Evolutionary conservation across 2,113 vertebrate species (phyloP).

Genomic region (Chiloscyllium plagiosum): DNA sequence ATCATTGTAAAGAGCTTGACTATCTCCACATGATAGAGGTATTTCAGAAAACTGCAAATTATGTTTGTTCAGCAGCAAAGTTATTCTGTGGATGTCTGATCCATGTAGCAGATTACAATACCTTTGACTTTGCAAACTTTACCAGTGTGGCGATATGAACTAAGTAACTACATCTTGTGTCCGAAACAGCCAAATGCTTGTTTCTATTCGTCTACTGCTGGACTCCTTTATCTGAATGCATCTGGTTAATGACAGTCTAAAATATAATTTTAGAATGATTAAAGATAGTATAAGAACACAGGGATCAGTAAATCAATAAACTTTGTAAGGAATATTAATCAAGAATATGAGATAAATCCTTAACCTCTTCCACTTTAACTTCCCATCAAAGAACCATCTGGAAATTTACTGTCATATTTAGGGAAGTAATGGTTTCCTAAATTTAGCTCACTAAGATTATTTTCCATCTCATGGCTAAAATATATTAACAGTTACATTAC

Average conservation of each 20-base stretch:
- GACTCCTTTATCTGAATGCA: neutral
- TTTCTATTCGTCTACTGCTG: neutral
- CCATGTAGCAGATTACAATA: neutral
- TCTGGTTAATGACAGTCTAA: neutral
- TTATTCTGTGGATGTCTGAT: neutral
- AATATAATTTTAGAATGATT: slow-evolving; percentile 2
- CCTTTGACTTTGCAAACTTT: slow-evolving; percentile 5
- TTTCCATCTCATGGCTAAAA: neutral
- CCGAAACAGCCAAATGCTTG: neutral
- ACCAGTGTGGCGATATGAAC: neutral
- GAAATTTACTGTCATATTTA: neutral
- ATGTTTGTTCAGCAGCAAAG: neutral
- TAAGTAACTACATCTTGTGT: neutral
- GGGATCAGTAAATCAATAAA: slow-evolving; percentile 4
- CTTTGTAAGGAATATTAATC: neutral
- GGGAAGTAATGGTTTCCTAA: neutral
- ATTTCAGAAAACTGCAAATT: neutral
- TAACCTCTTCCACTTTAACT: neutral
- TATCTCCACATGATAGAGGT: neutral
- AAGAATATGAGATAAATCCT: neutral
- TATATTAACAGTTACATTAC: neutral
- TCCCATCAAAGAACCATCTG: neutral
- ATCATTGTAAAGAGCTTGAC: neutral
- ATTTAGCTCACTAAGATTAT: neutral
- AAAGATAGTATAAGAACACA: neutral